Conservation (phyloP, 2,888 invertebrate species). For the Deilephila porcellus region DNA sequence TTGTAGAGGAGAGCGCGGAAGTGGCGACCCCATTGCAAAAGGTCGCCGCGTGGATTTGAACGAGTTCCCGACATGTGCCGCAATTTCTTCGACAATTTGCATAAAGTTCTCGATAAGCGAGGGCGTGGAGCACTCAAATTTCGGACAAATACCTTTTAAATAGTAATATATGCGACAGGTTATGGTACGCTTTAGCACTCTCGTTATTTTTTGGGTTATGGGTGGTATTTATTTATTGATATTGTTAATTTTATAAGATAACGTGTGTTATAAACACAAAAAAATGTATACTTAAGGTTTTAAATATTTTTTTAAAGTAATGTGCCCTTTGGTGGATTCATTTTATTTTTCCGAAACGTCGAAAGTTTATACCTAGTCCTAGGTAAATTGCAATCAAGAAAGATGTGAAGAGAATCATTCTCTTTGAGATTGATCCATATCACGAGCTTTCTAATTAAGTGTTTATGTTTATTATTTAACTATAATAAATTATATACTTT, state of each 20-base stretch:
- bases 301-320: too few relatives aligned
- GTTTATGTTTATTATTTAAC: too few relatives aligned
- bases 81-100: conserved; percentile 4
- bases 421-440: too few relatives aligned
- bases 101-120: conserved; percentile 1
- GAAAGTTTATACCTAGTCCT: too few relatives aligned
- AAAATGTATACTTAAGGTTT: too few relatives aligned
- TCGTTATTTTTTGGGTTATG: not conserved
- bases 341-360: too few relatives aligned
- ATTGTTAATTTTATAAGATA: not conserved
- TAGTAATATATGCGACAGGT: not conserved
- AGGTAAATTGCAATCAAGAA: too few relatives aligned
- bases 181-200: not conserved
- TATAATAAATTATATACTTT: too few relatives aligned
- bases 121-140: conserved; percentile 11
- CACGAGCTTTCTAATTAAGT: too few relatives aligned
- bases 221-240: not conserved
- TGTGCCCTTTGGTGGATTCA: too few relatives aligned
- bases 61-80: conserved; percentile 15
- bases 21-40: conserved; percentile 58
- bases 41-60: conserved; percentile 56
- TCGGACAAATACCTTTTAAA: conserved; percentile 1
- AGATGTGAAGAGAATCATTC: too few relatives aligned
- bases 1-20: conserved; percentile 48
- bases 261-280: not conserved